Conservation (phyloP, 1,140 invertebrate species). For the Ostrea edulis region DNA sequence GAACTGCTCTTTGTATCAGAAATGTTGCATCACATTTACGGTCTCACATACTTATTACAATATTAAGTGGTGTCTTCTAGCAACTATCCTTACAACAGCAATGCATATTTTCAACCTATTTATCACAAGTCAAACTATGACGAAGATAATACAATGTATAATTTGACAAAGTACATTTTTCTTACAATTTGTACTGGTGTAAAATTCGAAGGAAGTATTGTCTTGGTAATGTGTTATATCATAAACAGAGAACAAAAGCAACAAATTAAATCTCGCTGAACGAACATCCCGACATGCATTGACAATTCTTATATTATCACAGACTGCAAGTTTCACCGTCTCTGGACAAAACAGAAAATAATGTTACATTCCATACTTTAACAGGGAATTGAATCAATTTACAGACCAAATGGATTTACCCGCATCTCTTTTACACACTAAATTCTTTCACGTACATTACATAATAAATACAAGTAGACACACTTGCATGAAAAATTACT, state of each 20-base stretch:
- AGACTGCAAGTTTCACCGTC: slow-evolving; percentile 24
- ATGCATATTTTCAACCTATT: background rate
- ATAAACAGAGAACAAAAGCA: background rate
- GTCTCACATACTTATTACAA: no score
- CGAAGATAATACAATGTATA: background rate
- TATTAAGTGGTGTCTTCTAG: background rate
- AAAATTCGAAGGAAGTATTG: background rate
- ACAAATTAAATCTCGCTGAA: background rate
- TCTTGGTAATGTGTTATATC: background rate
- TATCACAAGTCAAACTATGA: background rate
- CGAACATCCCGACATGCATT: background rate
- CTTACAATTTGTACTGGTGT: background rate
- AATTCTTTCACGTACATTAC: background rate
- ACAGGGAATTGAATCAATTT: background rate
- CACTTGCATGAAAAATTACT: no score
- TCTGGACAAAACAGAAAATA: background rate
- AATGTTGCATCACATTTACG: no score
- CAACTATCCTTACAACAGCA: slow-evolving; percentile 20
- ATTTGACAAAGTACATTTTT: background rate
- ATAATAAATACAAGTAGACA: background rate
- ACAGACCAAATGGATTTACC: slow-evolving; percentile 5
- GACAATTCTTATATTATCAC: slow-evolving; percentile 4
- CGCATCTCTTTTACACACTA: background rate
- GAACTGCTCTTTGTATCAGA: no score
- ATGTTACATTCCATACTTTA: background rate